phyloP scores from a whole-genome alignment of 2,888 invertebrate species.

The Sarcophaga subvicina region DNA sequence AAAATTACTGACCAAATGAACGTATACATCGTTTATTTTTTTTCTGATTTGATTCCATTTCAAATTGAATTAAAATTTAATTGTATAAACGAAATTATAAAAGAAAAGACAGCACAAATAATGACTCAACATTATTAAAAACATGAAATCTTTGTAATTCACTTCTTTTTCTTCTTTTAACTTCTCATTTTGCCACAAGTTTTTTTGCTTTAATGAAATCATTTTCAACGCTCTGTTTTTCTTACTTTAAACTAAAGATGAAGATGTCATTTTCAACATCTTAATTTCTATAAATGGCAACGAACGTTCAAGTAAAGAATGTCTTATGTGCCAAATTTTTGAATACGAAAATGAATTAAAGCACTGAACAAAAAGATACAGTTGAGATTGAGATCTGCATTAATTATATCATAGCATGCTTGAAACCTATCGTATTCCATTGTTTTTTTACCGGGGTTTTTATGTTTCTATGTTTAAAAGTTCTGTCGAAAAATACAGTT shows the following conservation, averaged over 20 bases:
- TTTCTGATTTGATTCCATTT: constrained; percentile 55
- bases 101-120: constrained; percentile 37
- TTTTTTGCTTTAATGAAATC: constrained; percentile 8
- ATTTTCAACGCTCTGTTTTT: constrained; percentile 28
- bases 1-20: constrained; percentile 9
- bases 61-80: constrained; percentile 53
- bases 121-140: constrained; percentile 60
- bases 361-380: too few relatives aligned
- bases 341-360: neutral
- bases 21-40: neutral
- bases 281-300: neutral
- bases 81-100: constrained; percentile 25
- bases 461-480: too few relatives aligned
- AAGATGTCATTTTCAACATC: constrained; percentile 41
- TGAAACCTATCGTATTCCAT: too few relatives aligned
- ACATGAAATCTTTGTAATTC: constrained; percentile 18
- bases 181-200: neutral
- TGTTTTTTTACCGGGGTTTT: too few relatives aligned
- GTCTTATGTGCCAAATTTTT: constrained; percentile 19
- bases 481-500: too few relatives aligned
- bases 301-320: constrained; percentile 4
- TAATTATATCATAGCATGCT: too few relatives aligned
- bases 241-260: neutral
- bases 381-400: too few relatives aligned
- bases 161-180: constrained; percentile 10